These are phyloP conservation scores for Limosa lapponica DNA, from an alignment of 2,797 vertebrate genomes.

Conservation along the genomic window DNA sequence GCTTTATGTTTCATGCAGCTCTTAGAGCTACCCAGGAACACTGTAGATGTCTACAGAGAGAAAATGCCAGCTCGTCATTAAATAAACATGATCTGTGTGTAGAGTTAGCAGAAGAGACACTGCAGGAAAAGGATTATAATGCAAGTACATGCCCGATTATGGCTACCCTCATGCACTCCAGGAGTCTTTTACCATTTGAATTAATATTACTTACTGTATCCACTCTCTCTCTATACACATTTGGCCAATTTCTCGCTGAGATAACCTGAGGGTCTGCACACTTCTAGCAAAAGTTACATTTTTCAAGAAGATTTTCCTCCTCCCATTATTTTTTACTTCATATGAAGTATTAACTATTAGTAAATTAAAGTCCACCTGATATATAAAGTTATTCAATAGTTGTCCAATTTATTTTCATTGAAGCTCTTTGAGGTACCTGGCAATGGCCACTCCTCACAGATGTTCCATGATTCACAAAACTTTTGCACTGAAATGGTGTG, in stretches of 20 bases:
- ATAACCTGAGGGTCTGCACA: neutral
- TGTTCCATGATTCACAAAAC: neutral
- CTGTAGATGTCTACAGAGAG: neutral
- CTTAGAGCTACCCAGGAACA: neutral
- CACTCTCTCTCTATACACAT: accelerated
- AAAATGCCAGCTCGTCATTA: neutral
- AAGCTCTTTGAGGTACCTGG: neutral
- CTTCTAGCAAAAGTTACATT: neutral
- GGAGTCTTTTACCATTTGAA: too few relatives aligned
- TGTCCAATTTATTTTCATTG: neutral
- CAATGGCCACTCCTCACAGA: neutral
- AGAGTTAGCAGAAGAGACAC: neutral
- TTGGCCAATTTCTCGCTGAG: neutral
- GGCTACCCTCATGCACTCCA: neutral
- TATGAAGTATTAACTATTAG: neutral
- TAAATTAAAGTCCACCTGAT: neutral
- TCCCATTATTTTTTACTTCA: neutral
- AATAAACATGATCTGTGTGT: neutral
- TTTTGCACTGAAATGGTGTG: neutral
- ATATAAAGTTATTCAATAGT: neutral
- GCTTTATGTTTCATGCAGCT: neutral
- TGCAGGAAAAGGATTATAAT: neutral
- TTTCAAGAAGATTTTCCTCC: neutral
- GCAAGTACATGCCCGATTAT: neutral
- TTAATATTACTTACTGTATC: neutral